Conservation (phyloP, 2,113 vertebrate genomes). For the Nannobrachium achirus region DNA sequence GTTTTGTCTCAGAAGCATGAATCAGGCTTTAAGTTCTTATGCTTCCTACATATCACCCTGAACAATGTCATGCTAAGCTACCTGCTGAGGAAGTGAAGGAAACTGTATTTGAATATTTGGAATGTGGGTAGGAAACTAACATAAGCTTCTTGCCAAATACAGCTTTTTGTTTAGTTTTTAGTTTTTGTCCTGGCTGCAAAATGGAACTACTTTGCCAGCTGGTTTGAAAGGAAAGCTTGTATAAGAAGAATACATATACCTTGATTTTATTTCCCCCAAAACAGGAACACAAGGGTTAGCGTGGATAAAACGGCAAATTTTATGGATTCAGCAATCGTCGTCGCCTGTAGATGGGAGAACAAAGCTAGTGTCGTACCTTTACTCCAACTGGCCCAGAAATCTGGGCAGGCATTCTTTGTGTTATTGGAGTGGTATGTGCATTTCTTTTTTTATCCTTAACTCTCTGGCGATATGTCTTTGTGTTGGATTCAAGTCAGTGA, state of each 20-base stretch:
- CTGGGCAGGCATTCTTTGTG: background rate
- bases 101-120: slow-evolving; percentile 6
- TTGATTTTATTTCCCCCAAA: too few species aligned
- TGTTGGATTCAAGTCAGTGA: background rate
- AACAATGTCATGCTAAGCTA: background rate
- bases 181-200: slow-evolving; percentile 24
- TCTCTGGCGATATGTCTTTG: background rate
- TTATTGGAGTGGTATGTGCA: background rate
- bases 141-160: background rate
- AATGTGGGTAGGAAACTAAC: background rate
- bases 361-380: background rate
- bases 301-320: too few species aligned
- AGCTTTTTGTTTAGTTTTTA: too few species aligned
- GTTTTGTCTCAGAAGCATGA: too few species aligned
- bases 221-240: background rate
- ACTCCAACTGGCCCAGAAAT: background rate
- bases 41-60: background rate
- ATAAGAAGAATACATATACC: too few species aligned
- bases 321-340: too few species aligned
- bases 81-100: slow-evolving; percentile 2
- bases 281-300: too few species aligned
- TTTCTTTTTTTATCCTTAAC: background rate
- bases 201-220: background rate
- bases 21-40: background rate
- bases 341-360: background rate